Evolutionary conservation across 2,888 invertebrate genomes (phyloP).

Genomic region (Ochropleura plecta): DNA sequence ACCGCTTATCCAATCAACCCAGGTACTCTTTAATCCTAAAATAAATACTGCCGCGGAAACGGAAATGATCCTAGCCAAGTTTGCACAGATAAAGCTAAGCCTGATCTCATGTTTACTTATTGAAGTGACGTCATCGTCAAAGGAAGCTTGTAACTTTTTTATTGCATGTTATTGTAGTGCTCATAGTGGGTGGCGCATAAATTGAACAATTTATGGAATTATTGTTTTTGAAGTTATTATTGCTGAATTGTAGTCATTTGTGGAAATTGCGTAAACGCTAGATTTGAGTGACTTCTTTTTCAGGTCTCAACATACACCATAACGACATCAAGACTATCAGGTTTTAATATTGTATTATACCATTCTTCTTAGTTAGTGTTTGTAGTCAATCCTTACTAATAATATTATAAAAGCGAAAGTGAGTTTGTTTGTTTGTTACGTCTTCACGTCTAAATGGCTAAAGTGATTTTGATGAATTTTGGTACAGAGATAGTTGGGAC

Average conservation of each 20-base stretch:
- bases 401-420: too few relatives aligned
- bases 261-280: conserved; percentile 9
- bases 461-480: too few relatives aligned
- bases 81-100: conserved; percentile 58
- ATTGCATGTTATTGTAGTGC: conserved; percentile 64
- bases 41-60: conserved; percentile 58
- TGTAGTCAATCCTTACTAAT: too few relatives aligned
- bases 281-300: neutral
- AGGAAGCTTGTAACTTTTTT: conserved; percentile 59
- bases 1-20: conserved; percentile 40
- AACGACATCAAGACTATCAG: too few relatives aligned
- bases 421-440: too few relatives aligned
- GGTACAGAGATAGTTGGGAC: too few relatives aligned
- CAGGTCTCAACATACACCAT: neutral
- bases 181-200: conserved; percentile 54
- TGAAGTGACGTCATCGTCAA: conserved; percentile 51
- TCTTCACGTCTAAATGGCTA: too few relatives aligned
- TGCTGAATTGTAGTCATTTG: conserved; percentile 29
- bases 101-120: conserved; percentile 56
- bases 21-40: conserved; percentile 27
- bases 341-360: neutral
- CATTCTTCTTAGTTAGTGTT: neutral
- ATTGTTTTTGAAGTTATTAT: conserved; percentile 49
- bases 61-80: conserved; percentile 60
- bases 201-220: conserved; percentile 49